Percentiles rank a stretch among this genome's conserved stretches.
phyloP scores from a whole-genome alignment of 2,797 vertebrate genomes.

The Rhinatrema bivittatum region DNA sequence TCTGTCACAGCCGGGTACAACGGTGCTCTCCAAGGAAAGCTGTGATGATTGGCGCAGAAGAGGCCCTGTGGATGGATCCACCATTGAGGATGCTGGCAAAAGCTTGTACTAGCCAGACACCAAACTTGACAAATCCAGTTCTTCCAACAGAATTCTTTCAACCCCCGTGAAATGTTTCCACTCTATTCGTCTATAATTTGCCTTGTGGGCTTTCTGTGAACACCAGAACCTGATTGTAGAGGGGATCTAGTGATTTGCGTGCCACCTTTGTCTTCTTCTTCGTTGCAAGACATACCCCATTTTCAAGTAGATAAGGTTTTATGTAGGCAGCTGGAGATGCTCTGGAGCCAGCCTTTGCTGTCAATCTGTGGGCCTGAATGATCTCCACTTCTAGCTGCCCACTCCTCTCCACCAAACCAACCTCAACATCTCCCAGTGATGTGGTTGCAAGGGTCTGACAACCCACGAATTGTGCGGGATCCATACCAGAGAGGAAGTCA shows the following conservation, averaged over 20 bases:
- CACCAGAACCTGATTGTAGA: slow-evolving; percentile 95
- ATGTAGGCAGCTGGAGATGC: slow-evolving; percentile 96
- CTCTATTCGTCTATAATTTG: slow-evolving; percentile 96
- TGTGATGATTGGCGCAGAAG: slow-evolving; percentile 96
- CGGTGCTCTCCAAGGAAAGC: slow-evolving; percentile 94
- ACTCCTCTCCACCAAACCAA: slow-evolving; percentile 87
- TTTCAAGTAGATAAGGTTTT: slow-evolving; percentile 94
- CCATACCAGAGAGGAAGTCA: slow-evolving; percentile 82
- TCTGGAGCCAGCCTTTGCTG: slow-evolving; percentile 89
- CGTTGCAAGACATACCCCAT: slow-evolving; percentile 85
- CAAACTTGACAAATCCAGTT: slow-evolving; percentile 91
- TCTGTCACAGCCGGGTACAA: slow-evolving; percentile 91
- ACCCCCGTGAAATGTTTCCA: slow-evolving; percentile 98
- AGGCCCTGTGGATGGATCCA: slow-evolving; percentile 86
- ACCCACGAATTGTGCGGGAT: slow-evolving; percentile 79
- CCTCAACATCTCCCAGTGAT: slow-evolving; percentile 85
- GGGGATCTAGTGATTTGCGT: slow-evolving; percentile 88
- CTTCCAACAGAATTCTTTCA: slow-evolving; percentile 91
- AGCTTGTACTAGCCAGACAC: slow-evolving; percentile 99
- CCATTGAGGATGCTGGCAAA: slow-evolving; percentile 97
- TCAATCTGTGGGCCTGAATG: slow-evolving; percentile 90
- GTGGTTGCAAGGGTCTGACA: slow-evolving; percentile 81
- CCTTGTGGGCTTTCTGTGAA: slow-evolving; percentile 93
- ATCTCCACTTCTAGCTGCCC: slow-evolving; percentile 95
- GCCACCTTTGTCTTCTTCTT: slow-evolving; percentile 97